Conservation (phyloP, 2,797 vertebrate genomes). For the Dryobates pubescens region DNA sequence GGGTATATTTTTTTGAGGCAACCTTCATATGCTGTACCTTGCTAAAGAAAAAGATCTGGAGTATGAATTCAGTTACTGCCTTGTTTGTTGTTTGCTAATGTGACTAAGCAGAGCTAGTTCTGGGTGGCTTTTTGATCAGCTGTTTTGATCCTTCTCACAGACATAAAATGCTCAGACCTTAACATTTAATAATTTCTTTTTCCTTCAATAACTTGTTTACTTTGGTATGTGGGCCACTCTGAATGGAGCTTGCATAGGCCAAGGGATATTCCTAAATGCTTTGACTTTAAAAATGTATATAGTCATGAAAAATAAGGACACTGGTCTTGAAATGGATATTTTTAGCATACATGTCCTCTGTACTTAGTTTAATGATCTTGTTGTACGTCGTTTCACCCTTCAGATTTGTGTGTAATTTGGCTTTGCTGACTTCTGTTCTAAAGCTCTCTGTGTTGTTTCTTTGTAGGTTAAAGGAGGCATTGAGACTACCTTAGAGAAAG, state of each 20-base stretch:
- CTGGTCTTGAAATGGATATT: not conserved
- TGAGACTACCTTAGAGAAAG: slow-evolving; percentile 83
- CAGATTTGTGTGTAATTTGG: not conserved
- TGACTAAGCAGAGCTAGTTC: not conserved
- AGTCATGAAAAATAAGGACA: not conserved
- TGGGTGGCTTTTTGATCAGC: not conserved
- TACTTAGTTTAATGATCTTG: not conserved
- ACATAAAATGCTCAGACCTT: not conserved
- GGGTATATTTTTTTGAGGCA: not conserved
- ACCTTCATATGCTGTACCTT: not conserved
- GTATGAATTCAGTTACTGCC: not conserved
- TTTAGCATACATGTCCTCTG: not conserved
- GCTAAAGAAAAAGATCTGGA: not conserved
- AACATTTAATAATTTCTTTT: not conserved
- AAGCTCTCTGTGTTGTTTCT: slow-evolving; percentile 22
- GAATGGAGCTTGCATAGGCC: not conserved
- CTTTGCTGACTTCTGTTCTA: not conserved
- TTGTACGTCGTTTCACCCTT: not conserved
- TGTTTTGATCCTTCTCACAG: not conserved
- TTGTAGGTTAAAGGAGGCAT: slow-evolving; percentile 90
- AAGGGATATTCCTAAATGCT: not conserved
- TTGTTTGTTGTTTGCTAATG: not conserved
- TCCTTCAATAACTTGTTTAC: not conserved
- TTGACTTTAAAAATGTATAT: not conserved
- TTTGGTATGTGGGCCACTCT: not conserved